These are phyloP conservation scores for Aegotheles bennettii DNA, from an alignment of 2,113 vertebrate species.

Conservation along the genomic window DNA sequence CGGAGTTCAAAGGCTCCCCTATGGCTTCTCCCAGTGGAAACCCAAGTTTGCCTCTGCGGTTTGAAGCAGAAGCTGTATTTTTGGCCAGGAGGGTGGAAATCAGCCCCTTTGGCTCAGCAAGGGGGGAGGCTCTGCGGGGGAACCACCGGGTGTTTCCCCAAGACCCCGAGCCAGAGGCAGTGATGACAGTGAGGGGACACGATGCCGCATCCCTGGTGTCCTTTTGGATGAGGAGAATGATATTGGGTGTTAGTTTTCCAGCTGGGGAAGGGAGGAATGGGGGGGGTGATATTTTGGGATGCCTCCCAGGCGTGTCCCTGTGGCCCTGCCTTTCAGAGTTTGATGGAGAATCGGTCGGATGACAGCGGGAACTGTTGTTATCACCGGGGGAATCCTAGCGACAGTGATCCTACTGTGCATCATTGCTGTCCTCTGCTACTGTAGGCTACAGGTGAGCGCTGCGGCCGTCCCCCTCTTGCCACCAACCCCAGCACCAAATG, in stretches of 20 bases:
- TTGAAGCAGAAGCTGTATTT: neutral
- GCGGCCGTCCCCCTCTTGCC: rapidly evolving
- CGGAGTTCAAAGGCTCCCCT: neutral
- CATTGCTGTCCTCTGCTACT: constrained; percentile 98
- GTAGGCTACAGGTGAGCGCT: constrained; percentile 91
- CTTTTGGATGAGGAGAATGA: neutral
- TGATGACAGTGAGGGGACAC: rapidly evolving
- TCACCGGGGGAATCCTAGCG: constrained; percentile 99
- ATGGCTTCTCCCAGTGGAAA: neutral
- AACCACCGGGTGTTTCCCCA: rapidly evolving
- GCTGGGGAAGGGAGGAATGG: neutral
- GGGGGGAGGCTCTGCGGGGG: neutral
- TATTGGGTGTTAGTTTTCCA: neutral
- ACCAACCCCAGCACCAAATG: neutral
- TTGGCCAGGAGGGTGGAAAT: neutral
- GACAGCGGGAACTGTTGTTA: constrained; percentile 99
- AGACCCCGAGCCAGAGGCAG: neutral
- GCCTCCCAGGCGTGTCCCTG: neutral
- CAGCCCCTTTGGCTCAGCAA: neutral
- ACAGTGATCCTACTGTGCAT: constrained; percentile 98
- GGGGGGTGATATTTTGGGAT: neutral
- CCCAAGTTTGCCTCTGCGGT: neutral
- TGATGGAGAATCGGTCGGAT: constrained; percentile 98
- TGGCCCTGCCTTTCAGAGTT: constrained; percentile 77
- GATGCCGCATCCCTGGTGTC: neutral